A percentile compares a stretch with the other conserved stretches of the same genome.
Evolutionary conservation across 1,140 invertebrate genomes (phyloP).

Genomic region (Colletes gigas): DNA sequence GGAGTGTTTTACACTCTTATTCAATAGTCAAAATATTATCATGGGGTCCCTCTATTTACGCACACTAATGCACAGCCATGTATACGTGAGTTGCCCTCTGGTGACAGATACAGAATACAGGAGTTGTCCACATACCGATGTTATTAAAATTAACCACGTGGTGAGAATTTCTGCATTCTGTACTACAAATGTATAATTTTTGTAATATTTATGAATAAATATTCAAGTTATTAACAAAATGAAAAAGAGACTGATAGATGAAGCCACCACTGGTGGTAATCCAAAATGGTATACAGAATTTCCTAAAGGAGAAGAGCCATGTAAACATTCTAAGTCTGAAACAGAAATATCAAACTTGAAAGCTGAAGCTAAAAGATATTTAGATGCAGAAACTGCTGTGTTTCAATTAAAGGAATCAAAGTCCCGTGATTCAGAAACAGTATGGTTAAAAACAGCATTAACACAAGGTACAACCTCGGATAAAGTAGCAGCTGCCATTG

Average conservation of each 20-base stretch:
- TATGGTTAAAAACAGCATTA: conserved; percentile 91
- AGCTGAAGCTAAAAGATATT: conserved; percentile 83
- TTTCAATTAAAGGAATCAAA: conserved; percentile 80
- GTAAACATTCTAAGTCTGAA: conserved; percentile 72
- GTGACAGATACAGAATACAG: too few species aligned
- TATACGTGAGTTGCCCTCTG: too few species aligned
- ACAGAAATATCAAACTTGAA: conserved; percentile 82
- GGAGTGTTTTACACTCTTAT: too few species aligned
- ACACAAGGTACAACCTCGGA: conserved; percentile 91
- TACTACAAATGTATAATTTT: neutral
- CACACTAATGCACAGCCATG: too few species aligned
- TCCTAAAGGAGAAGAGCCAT: conserved; percentile 59
- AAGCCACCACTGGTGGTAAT: neutral
- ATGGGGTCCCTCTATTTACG: too few species aligned
- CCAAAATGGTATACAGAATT: conserved; percentile 74
- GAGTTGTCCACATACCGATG: neutral
- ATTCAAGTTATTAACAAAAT: conserved; percentile 20
- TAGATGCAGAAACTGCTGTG: conserved; percentile 84
- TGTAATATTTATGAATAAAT: conserved; percentile 8
- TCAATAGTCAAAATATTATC: too few species aligned
- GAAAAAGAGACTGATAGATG: conserved; percentile 13
- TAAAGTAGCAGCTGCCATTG: conserved; percentile 91
- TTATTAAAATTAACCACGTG: conserved; percentile 37
- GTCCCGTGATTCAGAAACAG: conserved; percentile 74
- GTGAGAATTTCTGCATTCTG: neutral